phyloP scores from a whole-genome alignment of 2,888 invertebrate species.

The Boloria selene region DNA sequence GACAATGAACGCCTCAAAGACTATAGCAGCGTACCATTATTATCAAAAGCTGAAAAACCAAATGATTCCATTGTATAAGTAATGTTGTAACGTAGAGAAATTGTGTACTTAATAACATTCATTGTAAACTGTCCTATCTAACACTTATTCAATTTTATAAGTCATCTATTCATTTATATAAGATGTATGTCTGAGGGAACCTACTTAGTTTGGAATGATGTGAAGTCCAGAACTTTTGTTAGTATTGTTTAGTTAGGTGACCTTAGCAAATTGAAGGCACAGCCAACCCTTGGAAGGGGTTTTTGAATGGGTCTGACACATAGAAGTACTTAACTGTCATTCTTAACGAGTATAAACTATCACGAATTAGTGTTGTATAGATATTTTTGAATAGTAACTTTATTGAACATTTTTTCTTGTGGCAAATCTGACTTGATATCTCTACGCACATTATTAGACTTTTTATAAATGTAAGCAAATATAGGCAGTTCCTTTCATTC shows the following conservation, averaged over 20 bases:
- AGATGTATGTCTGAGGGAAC: too few species aligned
- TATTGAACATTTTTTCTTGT: slow-evolving; percentile 11
- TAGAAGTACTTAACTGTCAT: neutral
- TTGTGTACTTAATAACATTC: slow-evolving; percentile 2
- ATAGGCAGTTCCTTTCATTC: slow-evolving; percentile 5
- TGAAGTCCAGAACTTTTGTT: too few species aligned
- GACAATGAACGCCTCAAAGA: slow-evolving; percentile 68
- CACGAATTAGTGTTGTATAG: neutral
- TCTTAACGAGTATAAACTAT: neutral
- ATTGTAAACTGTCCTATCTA: neutral
- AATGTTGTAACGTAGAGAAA: slow-evolving; percentile 16
- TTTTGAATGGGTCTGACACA: too few species aligned
- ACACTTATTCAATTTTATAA: neutral
- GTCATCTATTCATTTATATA: too few species aligned
- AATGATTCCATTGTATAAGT: slow-evolving; percentile 72
- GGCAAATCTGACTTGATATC: slow-evolving; percentile 4
- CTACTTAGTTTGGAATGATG: too few species aligned
- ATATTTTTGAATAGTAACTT: slow-evolving; percentile 2
- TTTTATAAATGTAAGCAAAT: slow-evolving; percentile 8
- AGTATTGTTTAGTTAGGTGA: too few species aligned
- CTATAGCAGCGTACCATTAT: slow-evolving; percentile 75
- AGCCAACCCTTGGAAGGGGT: too few species aligned
- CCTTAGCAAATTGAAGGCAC: too few species aligned
- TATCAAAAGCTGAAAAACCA: slow-evolving; percentile 70
- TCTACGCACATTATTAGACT: neutral